These are phyloP conservation scores for Harpagus bidentatus DNA, from an alignment of 2,113 vertebrate genomes.

Conservation along the genomic window DNA sequence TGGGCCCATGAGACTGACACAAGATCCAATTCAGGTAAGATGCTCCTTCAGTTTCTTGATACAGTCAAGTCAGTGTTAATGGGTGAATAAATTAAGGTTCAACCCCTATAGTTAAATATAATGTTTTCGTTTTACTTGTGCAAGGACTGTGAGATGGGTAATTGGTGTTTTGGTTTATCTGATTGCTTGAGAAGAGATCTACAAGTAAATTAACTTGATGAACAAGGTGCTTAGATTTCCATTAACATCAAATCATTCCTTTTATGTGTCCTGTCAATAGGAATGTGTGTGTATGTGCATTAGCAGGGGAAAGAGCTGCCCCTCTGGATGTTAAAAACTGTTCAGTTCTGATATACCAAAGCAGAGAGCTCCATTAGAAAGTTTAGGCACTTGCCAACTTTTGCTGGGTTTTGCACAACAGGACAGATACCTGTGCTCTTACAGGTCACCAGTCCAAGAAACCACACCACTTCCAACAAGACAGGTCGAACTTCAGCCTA, in stretches of 20 bases:
- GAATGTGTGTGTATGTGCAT: neutral
- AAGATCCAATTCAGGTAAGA: conserved; percentile 91
- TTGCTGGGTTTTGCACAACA: neutral
- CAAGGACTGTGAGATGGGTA: neutral
- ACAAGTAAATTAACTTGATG: neutral
- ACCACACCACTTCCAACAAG: neutral
- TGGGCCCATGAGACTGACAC: conserved; percentile 92
- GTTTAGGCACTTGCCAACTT: neutral
- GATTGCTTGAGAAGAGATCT: neutral
- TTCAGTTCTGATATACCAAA: neutral
- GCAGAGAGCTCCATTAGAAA: neutral
- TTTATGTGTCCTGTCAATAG: neutral
- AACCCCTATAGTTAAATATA: neutral
- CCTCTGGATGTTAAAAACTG: neutral
- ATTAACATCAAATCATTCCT: neutral
- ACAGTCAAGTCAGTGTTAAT: neutral
- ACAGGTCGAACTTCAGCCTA: neutral
- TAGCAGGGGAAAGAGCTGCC: neutral
- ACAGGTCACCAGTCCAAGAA: neutral
- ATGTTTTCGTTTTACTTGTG: neutral
- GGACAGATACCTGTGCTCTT: neutral
- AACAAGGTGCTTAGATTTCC: neutral
- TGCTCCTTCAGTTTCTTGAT: neutral
- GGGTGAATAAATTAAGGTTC: neutral
- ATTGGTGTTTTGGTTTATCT: neutral